Conservation (phyloP, 2,888 invertebrate species). For the Lampropteryx suffumata region DNA sequence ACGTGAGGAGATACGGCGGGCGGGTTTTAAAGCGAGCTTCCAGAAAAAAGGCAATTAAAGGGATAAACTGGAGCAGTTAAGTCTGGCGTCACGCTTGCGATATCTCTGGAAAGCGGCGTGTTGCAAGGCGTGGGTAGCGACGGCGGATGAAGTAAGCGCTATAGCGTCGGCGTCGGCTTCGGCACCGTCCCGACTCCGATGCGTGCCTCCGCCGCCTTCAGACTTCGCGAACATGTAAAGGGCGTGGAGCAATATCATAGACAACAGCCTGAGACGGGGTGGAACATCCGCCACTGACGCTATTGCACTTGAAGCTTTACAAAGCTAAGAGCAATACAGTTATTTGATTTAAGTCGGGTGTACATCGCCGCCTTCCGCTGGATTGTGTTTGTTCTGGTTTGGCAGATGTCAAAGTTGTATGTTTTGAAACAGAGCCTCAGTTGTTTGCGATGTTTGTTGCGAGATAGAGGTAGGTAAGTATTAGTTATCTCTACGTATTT, state of each 20-base stretch:
- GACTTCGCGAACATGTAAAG: slow-evolving; percentile 76
- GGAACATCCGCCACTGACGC: slow-evolving; percentile 77
- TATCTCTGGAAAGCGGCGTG: slow-evolving; percentile 57
- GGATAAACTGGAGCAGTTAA: slow-evolving; percentile 79
- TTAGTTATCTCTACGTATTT: slow-evolving; percentile 51
- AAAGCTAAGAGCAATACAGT: slow-evolving; percentile 83
- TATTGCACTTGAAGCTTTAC: slow-evolving; percentile 82
- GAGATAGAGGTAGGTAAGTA: slow-evolving; percentile 63
- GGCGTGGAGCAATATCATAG: slow-evolving; percentile 82
- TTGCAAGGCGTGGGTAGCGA: slow-evolving; percentile 39
- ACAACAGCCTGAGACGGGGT: slow-evolving; percentile 75
- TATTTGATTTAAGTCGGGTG: slow-evolving; percentile 82
- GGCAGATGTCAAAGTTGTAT: slow-evolving; percentile 82
- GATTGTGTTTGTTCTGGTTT: slow-evolving; percentile 81
- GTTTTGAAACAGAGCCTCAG: slow-evolving; percentile 76
- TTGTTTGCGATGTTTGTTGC: slow-evolving; percentile 73
- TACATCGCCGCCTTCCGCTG: slow-evolving; percentile 75
- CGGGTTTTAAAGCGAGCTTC: slow-evolving; percentile 72
- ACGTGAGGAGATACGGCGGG: slow-evolving; percentile 81
- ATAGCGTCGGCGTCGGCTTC: slow-evolving; percentile 42
- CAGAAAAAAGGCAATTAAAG: slow-evolving; percentile 82
- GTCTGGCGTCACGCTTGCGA: slow-evolving; percentile 71
- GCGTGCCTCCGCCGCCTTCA: slow-evolving; percentile 59
- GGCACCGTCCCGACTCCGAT: slow-evolving; percentile 50
- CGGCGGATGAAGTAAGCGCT: slow-evolving; percentile 29